A percentile compares a stretch with the other conserved stretches of the same genome.
phyloP scores from a whole-genome alignment of 1,140 invertebrate species.

The Pogonus chalceus region DNA sequence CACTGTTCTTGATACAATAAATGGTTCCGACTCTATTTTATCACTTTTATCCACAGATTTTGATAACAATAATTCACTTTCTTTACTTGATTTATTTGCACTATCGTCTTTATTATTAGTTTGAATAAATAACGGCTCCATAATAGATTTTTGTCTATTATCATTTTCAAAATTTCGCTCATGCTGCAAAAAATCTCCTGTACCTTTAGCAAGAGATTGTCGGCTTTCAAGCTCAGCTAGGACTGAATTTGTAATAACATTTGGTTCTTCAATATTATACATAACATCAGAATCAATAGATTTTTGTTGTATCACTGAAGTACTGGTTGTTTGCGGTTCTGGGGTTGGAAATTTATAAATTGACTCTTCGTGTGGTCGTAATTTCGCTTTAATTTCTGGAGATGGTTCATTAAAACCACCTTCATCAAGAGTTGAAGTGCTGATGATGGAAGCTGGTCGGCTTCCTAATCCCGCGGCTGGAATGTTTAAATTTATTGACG shows the following conservation, averaged over 20 bases:
- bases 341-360: slow-evolving; percentile 25
- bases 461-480: slow-evolving; percentile 50
- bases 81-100: slow-evolving; percentile 22
- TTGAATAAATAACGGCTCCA: slow-evolving; percentile 4
- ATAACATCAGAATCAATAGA: slow-evolving; percentile 32
- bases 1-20: slow-evolving; percentile 20
- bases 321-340: slow-evolving; percentile 15
- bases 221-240: slow-evolving; percentile 31
- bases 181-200: slow-evolving; percentile 17
- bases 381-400: slow-evolving; percentile 50
- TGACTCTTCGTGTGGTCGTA: slow-evolving; percentile 37
- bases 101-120: not conserved
- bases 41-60: not conserved
- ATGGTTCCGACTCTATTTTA: slow-evolving; percentile 19
- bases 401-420: slow-evolving; percentile 54
- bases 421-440: slow-evolving; percentile 49
- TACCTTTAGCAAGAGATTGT: slow-evolving; percentile 17
- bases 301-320: slow-evolving; percentile 23
- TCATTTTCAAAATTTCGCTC: slow-evolving; percentile 13
- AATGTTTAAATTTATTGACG: slow-evolving; percentile 44
- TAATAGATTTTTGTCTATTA: not conserved
- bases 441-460: slow-evolving; percentile 41
- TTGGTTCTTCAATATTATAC: slow-evolving; percentile 20
- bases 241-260: slow-evolving; percentile 19
- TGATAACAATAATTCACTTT: slow-evolving; percentile 23